Evolutionary conservation across 2,797 vertebrate genomes (phyloP), one percentile per base, ranked within the genome.

Genomic region (Zenarchopterus dispar): DNA sequence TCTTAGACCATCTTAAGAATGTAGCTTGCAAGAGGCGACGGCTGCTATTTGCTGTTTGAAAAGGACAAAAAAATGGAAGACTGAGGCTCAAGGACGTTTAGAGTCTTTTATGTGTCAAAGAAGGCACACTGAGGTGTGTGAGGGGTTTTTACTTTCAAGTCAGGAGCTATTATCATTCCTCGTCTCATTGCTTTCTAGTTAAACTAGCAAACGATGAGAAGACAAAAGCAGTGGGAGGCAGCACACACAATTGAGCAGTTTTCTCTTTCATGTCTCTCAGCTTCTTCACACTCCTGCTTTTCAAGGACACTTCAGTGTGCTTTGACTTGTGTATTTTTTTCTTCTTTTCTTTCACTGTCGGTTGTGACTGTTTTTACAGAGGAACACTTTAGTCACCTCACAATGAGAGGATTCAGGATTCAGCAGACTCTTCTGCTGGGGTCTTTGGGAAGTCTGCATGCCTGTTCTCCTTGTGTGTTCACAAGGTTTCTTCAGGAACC

Each of bases 31-130:
- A 10, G 54, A 78, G 62, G 59, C 68, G 61, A 45, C 55, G 42
- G 47, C 49, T 44, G 69, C 64, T 22, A 18, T 43, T 76, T 6
- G 39, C 41, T 5, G 21, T 18, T 70, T n/a, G 5, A 60, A 56
- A 24, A 39, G 49, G 78, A 88, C 77, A 84, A 85, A 85, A n/a
- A 72, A 72, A 50, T 6, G 18, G 24, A 70, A 74, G 63, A 79
- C 36, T 62, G 80, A 73, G 47, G 70, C 78, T 84, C 80, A 88
- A 89, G 88, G 82, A 79, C 81, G 17, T 26, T 15, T 6, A 1
- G 18, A 75, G 65, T 77, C 78, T 84, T 87, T 90, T 77, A 84
- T 80, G 47, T 33, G 48, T 63, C 1, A 26, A 57, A 60, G 66
- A 69, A 62, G 49, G 67, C 69, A 64, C 55, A 54, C 63, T 7